Percentiles rank a stretch among this genome's conserved stretches.
These are phyloP conservation scores for Falcunculus frontatus DNA, from an alignment of 2,113 vertebrate genomes.

Conservation along the genomic window DNA sequence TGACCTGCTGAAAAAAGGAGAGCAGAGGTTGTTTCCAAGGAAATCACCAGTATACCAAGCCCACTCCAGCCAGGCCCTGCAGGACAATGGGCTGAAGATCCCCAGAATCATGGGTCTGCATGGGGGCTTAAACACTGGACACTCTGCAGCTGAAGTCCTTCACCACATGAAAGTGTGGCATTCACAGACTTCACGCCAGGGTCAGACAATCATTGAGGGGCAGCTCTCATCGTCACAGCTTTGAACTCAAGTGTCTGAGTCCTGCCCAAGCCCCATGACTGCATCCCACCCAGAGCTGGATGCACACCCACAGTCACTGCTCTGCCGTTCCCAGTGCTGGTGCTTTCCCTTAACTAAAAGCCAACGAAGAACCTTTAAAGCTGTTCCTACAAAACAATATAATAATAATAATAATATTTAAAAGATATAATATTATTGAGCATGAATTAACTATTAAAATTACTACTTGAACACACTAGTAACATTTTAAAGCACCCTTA, in stretches of 20 bases:
- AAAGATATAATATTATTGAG: background rate
- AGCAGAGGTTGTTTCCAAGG: background rate
- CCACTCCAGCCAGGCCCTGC: background rate
- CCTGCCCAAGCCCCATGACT: accelerated
- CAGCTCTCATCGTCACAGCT: background rate
- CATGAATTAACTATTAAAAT: background rate
- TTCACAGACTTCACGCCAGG: background rate
- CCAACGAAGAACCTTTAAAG: background rate
- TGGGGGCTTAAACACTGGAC: background rate
- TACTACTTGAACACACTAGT: background rate
- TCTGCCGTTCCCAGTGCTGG: background rate
- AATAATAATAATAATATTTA: background rate
- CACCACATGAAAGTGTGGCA: background rate
- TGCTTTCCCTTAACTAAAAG: background rate
- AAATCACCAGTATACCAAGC: background rate
- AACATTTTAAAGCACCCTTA: background rate
- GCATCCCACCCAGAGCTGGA: background rate
- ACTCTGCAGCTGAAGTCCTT: background rate
- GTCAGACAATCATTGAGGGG: background rate
- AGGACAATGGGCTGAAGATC: background rate
- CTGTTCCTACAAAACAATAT: background rate
- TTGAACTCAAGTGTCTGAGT: background rate
- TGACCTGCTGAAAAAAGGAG: background rate
- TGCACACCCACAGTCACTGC: background rate
- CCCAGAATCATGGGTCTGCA: background rate